Base-by-base conservation (phyloP, 35 echinoderm and acorn worm genomes). In the Stichopus chloronotus region DNA sequence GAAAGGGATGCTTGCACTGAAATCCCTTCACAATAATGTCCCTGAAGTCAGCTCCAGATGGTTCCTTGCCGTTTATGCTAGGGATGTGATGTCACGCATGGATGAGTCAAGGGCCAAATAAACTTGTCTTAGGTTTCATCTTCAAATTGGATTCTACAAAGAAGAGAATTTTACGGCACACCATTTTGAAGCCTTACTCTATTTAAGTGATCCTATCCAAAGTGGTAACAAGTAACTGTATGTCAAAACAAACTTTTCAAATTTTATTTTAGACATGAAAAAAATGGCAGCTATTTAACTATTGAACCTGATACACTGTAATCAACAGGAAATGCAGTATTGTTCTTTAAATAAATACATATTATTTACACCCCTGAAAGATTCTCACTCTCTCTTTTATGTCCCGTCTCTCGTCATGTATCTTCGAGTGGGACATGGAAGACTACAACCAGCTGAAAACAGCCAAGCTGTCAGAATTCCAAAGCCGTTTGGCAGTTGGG, bases 121-220 rank as follows among this genome's bases (percentile, higher is more conserved):
- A 17, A 96, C 95, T 3, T 12, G 90, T 90, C 5, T 94, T 90
- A 63, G 93, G 93, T 55, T 6, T 19, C 10, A 58, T 95, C 22
- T 14, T 97, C 8, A 97, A 97, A 79, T 55, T 95, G 76, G 88
- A 95, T 71, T 95, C 94, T 7, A 94, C 92, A 72, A 95, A 94
- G 76, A 94, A 94, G 80, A 92, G 95, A 55, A 55, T 79, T 79
- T 3, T 43, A 43, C 3, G 30, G 30, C 30, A 43, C 30, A 43
- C 30, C 30, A 43, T 43, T 43, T 43, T 0, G 3, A 43, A 43
- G 0, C 30, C 30, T 43, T 43, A 1, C 3, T 43, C 30, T 43
- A 43, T 43, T 43, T 43, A 43, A 43, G 30, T 43, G 30, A 43
- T 1, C 30, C 30, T 43, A 43, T 43, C 30, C 30, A 43, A 3